phyloP scores from a whole-genome alignment of 2,797 vertebrate species.

The Cetoscarus ocellatus region DNA sequence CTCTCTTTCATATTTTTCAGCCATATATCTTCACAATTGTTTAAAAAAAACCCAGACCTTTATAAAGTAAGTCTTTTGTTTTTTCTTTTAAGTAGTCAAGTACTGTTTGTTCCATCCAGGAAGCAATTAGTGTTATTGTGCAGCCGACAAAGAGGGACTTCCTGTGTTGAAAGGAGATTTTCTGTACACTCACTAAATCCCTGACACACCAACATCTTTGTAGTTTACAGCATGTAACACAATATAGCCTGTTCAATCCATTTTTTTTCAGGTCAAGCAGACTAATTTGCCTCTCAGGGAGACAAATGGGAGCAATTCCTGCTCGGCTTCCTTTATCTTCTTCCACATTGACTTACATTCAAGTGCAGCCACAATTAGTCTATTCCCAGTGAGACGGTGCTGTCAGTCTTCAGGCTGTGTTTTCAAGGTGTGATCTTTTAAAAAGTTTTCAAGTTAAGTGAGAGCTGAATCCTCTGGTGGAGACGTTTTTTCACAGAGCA shows the following conservation, averaged over 20 bases:
- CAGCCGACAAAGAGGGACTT: constrained; percentile 12
- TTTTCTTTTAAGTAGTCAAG: constrained; percentile 1
- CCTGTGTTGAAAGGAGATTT: constrained; percentile 6
- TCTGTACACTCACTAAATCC: neutral
- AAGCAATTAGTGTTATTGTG: constrained; percentile 26
- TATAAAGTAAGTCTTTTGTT: neutral
- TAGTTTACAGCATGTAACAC: constrained; percentile 21
- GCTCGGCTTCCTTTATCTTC: constrained; percentile 2
- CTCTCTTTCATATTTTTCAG: neutral
- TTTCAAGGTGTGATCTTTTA: constrained; percentile 12
- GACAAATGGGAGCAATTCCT: constrained; percentile 8
- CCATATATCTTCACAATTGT: neutral
- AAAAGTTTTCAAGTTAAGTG: constrained; percentile 1
- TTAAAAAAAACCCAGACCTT: neutral
- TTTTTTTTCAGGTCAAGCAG: constrained; percentile 29
- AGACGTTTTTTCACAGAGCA: neutral
- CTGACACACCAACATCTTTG: constrained; percentile 7
- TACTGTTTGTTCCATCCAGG: constrained; percentile 13
- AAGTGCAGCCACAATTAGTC: constrained; percentile 6
- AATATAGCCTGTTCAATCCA: constrained; percentile 1
- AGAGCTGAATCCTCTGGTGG: neutral
- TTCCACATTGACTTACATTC: constrained; percentile 7
- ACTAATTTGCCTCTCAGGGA: constrained; percentile 26
- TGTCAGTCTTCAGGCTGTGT: constrained; percentile 5
- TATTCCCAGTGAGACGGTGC: neutral